Evolutionary conservation across 2,888 invertebrate genomes (phyloP), one percentile per base, ranked within the genome.

Genomic region (Amphipoea oculea): DNA sequence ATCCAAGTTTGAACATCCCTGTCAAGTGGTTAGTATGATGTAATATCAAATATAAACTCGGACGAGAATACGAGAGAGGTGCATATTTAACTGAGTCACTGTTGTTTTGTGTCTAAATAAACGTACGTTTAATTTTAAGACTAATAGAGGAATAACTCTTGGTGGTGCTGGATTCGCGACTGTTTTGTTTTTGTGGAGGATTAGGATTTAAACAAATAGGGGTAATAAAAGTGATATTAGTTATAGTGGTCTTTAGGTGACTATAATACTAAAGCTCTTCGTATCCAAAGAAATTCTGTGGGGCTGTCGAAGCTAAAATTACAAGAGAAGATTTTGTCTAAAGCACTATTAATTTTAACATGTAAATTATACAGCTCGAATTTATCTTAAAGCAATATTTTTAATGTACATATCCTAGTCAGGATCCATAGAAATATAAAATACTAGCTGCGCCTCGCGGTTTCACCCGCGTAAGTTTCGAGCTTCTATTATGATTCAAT

Each of bases 91-190:
- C 48, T 0, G 7, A 60, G 72, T 78, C 48, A 71, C 23, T 40
- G 81, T 60, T 60, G n/a, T 62, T 48, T 48, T 81, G 40, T 71
- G 12, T 29, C 29, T 80, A 60, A 40, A 80, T 40, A 42, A 67
- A 79, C 67, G 20, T 60, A 48, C 11, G 45, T 60, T 20, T 63
- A 51, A 40, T 68, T 80, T 60, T 80, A 45, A 78, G 36, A 57
- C 20, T 69, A 29, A 80, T 78, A 51, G 29, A 81, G 40, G 9
- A 23, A 72, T 81, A 20, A 14, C 9, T 71, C 60, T 42, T 51
- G 40, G 29, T 42, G 2, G 2, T 29, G 40, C 62, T 12, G 36
- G 6, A 36, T 45, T 23, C 17, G 12, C 23, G 6, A 23, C 20
- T 42, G 17, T 36, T 78, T 79, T 66, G 12, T 66, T 54, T 66